These are phyloP conservation scores for Hypomecis atomaria DNA, from an alignment of 2,888 invertebrate genomes.

Conservation along the genomic window DNA sequence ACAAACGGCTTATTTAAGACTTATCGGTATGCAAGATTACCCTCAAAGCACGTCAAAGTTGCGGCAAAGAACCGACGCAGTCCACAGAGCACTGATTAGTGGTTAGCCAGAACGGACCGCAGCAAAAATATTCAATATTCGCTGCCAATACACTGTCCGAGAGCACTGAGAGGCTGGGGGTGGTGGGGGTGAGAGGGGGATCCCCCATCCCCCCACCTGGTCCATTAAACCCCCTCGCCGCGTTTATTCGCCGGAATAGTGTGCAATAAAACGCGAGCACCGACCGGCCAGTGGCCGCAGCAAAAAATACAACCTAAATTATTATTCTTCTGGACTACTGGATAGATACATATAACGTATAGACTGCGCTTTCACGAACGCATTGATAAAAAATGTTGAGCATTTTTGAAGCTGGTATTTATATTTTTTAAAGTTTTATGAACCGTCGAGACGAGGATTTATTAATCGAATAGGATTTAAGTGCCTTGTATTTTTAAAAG, in stretches of 20 bases:
- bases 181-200: slow-evolving; percentile 42
- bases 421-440: slow-evolving; percentile 38
- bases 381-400: slow-evolving; percentile 43
- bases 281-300: slow-evolving; percentile 70
- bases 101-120: slow-evolving; percentile 59
- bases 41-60: slow-evolving; percentile 40
- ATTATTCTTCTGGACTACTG: slow-evolving; percentile 69
- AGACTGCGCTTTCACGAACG: slow-evolving; percentile 44
- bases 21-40: neutral
- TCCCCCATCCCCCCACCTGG: slow-evolving; percentile 51
- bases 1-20: neutral
- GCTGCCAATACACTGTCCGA: slow-evolving; percentile 66
- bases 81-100: slow-evolving; percentile 70
- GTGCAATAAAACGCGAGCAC: slow-evolving; percentile 79
- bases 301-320: slow-evolving; percentile 78
- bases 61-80: slow-evolving; percentile 51
- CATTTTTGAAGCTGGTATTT: slow-evolving; percentile 51
- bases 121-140: slow-evolving; percentile 80
- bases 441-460: slow-evolving; percentile 36
- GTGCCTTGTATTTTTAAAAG: neutral
- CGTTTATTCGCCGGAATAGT: slow-evolving; percentile 81
- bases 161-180: slow-evolving; percentile 45
- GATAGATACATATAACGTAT: slow-evolving; percentile 47
- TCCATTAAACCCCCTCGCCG: slow-evolving; percentile 73
- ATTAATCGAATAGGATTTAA: slow-evolving; percentile 2